A percentile compares a stretch with the other conserved stretches of the same genome.
Conservation (phyloP, 2,113 vertebrate species). For the Lepus timidus region DNA sequence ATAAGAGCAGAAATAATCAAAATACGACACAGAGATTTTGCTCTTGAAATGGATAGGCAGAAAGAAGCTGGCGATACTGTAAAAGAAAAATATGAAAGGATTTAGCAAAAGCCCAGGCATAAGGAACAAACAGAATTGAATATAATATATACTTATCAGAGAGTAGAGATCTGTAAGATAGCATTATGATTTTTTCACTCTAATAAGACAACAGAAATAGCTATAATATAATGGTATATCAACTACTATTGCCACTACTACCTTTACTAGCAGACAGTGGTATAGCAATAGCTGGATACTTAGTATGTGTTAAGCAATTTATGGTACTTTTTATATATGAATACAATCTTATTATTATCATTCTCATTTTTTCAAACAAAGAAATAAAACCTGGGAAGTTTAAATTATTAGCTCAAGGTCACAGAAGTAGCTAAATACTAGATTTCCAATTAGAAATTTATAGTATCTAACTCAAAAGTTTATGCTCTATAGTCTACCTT, state of each 20-base stretch:
- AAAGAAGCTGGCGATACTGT: background rate
- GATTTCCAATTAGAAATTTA: background rate
- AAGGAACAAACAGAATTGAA: conserved; percentile 44
- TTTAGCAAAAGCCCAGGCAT: conserved; percentile 6
- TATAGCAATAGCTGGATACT: background rate
- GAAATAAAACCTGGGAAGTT: background rate
- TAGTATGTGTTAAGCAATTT: background rate
- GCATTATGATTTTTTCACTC: background rate
- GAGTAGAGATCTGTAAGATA: background rate
- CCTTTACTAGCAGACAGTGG: background rate
- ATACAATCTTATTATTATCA: background rate
- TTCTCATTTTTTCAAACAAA: background rate
- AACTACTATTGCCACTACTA: background rate
- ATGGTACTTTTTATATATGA: background rate
- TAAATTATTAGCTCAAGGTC: background rate
- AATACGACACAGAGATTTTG: conserved; percentile 14
- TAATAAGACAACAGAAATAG: background rate
- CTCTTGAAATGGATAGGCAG: conserved; percentile 38
- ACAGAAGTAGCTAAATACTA: background rate
- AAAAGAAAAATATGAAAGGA: conserved; percentile 61
- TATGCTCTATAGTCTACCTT: background rate
- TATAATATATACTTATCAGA: background rate
- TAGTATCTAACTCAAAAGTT: background rate
- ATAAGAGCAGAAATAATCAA: conserved; percentile 60
- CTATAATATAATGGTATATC: background rate